Base-by-base conservation (phyloP, 2,797 vertebrate species). In the Chelon labrosus region DNA sequence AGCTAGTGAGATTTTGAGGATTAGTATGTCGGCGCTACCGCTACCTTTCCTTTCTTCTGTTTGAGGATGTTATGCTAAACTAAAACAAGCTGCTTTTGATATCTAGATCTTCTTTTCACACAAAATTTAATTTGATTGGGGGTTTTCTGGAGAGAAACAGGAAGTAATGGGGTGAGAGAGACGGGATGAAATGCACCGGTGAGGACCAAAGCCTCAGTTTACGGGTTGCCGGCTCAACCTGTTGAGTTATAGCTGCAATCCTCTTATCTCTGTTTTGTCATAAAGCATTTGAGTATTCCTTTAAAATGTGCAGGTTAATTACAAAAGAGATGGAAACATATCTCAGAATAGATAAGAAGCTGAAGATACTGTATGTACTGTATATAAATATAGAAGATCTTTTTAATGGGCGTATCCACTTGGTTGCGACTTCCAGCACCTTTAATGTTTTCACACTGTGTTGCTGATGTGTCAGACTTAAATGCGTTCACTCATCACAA, bases 401-500 rank as follows among this genome's bases (percentile, higher is more conserved):
- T 7, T 35, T 2, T 35, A 35, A 35, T 35, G 31, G 31, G 37
- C 16, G 2, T n/a, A 16, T 20, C 20, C 13, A 20, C 37, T 51
- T 13, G 17, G 25, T 41, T 38, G 46, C 19, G 38, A 37, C 38
- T 13, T 60, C 31, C 31, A 35, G 41, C 19, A 20, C 46, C 8
- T 61, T 64, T n/a, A 1, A 63, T 1, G 7, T 67, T 62, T 55
- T 67, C 31, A 68, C 35, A 50, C 11, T 16, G 41, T 60, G 35
- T 7, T 37, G 56, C 42, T 19, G 65, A 49, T 19, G 19, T 19
- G 19, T 3, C 53, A 10, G 11, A 16, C 60, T 22, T 66, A 7
- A 69, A 75, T 20, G 25, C 10, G 31, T 39, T 77, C 64, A 59
- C 37, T 56, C 53, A 2, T 7, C 61, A 42, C 17, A 49, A 49